These are phyloP conservation scores for Epinephelus fuscoguttatus DNA, from an alignment of 2,113 vertebrate genomes.

Conservation along the genomic window DNA sequence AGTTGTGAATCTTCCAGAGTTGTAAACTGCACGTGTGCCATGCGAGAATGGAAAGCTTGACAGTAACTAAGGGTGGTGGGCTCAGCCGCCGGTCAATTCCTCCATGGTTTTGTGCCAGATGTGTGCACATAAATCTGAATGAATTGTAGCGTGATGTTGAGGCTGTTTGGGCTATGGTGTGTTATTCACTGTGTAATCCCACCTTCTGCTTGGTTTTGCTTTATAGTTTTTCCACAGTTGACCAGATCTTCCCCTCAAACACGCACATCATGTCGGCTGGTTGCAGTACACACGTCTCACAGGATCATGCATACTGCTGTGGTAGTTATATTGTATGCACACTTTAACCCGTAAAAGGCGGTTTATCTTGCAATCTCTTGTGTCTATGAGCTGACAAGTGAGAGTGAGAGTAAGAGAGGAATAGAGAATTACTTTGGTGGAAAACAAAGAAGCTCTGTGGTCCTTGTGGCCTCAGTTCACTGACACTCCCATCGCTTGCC, in stretches of 20 bases:
- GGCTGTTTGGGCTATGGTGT: not conserved
- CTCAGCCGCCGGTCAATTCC: not conserved
- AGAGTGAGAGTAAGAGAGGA: not conserved
- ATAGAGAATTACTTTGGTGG: not conserved
- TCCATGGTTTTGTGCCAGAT: constrained; percentile 16
- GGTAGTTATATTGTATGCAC: not conserved
- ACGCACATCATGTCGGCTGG: not conserved
- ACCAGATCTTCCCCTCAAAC: not conserved
- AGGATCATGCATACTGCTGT: not conserved
- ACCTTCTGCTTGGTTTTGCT: not conserved
- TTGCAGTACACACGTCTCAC: not conserved
- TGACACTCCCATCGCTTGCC: not conserved
- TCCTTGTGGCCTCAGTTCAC: constrained; percentile 16
- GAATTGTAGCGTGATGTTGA: not conserved
- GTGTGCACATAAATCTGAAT: constrained; percentile 2
- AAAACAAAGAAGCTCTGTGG: constrained; percentile 29
- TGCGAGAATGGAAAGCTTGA: constrained; percentile 14
- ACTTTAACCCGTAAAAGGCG: not conserved
- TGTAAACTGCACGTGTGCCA: not conserved
- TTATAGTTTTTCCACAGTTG: constrained; percentile 6
- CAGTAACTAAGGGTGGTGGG: not conserved
- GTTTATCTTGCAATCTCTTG: not conserved
- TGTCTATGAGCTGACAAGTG: constrained; percentile 6
- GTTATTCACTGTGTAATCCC: not conserved
- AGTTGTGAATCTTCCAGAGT: not conserved